Base-by-base conservation (phyloP, 2,888 invertebrate genomes). In the Ichneumoninae sp. region DNA sequence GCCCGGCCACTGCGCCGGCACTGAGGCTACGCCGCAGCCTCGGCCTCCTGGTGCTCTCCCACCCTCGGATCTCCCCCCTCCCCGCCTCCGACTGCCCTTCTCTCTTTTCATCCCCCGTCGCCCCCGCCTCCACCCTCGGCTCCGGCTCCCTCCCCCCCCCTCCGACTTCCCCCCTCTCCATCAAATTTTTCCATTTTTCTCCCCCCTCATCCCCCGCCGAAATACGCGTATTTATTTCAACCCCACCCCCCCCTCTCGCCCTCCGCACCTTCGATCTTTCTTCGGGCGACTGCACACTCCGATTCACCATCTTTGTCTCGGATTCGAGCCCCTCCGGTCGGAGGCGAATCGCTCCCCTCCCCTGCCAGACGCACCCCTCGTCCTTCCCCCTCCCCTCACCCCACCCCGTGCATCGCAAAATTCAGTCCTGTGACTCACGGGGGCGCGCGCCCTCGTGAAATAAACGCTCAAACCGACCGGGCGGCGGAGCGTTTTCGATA, bases 1-100 rank as follows among this genome's bases (percentile, higher is more conserved):
- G 93, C 93, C 93, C 93, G 93, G 93, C 93, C 93, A 93, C 93
- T 93, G 93, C 93, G 93, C 93, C 93, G 93, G 92, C 93, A 93
- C 93, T 93, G 93, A 93, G 91, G 92, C 92, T 91, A 91, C 92
- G 92, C 91, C 92, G 92, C 93, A 92, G 93, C 92, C 92, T 91
- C 92, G 92, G 91, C 91, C 92, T 92, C 92, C 93, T 93, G 91
- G 90, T 91, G 90, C 89, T 89, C 89, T 81, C 73, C 60, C 75
- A 76, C 68, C 75, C 65, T 70, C 78, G 60, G 47, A 81, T 76
- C 81, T 26, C 79, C 26, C 75, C 60, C 26, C 50, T 26, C 79
- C 74, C 85, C 65, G 13, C 73, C 22, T 57, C 65, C 30, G 33
- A 54, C 70, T 57, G 33, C 66, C 73, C 68, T 68, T 74, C 69